These are phyloP conservation scores for Drosophila santomea DNA, from an alignment of 1,140 invertebrate species.

Conservation along the genomic window DNA sequence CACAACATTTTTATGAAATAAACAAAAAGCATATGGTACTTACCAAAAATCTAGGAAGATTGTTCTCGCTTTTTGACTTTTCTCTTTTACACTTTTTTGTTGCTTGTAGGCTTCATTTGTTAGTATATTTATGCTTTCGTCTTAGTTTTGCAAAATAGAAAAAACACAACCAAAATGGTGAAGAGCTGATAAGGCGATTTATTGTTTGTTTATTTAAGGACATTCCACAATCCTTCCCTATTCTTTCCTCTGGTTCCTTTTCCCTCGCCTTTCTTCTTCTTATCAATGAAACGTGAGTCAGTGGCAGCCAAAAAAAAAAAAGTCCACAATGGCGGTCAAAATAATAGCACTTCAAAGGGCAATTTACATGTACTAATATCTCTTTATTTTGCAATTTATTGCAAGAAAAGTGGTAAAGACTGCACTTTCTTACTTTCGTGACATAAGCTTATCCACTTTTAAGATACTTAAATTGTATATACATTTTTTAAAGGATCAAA, in stretches of 20 bases:
- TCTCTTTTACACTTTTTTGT: background rate
- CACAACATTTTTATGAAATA: constrained; percentile 38
- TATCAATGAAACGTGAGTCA: constrained; percentile 37
- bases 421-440: too few species aligned
- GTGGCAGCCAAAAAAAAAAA: constrained; percentile 13
- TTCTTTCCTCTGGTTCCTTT: background rate
- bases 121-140: constrained; percentile 29
- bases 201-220: constrained; percentile 17
- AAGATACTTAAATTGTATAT: too few species aligned
- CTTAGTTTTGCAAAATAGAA: constrained; percentile 13
- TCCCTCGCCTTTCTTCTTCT: constrained; percentile 11
- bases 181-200: constrained; percentile 8
- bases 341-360: background rate
- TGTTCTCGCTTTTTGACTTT: background rate
- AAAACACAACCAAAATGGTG: constrained; percentile 8
- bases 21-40: constrained; percentile 13
- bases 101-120: constrained; percentile 8
- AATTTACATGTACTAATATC: too few species aligned
- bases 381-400: too few species aligned
- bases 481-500: too few species aligned
- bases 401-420: too few species aligned
- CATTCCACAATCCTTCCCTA: constrained; percentile 25
- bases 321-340: background rate
- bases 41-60: constrained; percentile 20
- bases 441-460: too few species aligned